A percentile compares a stretch with the other conserved stretches of the same genome.
phyloP scores from a whole-genome alignment of 53 echinoderm and acorn worm genomes.

The Astropecten irregularis region DNA sequence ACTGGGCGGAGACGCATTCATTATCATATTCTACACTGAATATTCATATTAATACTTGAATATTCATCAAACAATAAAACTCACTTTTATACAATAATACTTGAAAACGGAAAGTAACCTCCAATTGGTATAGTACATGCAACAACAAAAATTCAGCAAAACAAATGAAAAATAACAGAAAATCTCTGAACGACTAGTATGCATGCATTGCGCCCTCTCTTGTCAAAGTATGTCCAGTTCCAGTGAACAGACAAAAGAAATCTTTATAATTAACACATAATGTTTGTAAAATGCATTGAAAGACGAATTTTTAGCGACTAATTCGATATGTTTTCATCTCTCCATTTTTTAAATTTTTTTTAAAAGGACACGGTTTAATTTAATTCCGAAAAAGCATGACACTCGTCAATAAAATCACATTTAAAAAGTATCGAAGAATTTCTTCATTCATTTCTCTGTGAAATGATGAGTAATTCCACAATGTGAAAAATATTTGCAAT shows the following conservation, averaged over 20 bases:
- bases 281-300: not conserved
- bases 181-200: not conserved
- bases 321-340: not conserved
- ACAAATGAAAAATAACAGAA: not conserved
- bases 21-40: constrained; percentile 1
- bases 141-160: constrained; percentile 1
- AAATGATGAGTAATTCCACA: no score
- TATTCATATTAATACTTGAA: constrained; percentile 23
- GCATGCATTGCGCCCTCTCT: constrained; percentile 1
- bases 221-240: not conserved
- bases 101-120: not conserved
- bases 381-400: no score
- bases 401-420: no score
- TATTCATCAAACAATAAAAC: not conserved
- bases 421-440: no score
- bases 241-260: no score
- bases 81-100: constrained; percentile 34
- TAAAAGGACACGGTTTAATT: no score
- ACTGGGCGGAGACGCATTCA: constrained; percentile 57
- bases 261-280: not conserved
- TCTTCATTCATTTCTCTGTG: no score
- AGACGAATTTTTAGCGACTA: not conserved
- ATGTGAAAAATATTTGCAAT: no score
- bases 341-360: not conserved
- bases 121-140: constrained; percentile 15